Conservation (phyloP, 2,797 vertebrate genomes). For the Cheirogaleus major region DNA sequence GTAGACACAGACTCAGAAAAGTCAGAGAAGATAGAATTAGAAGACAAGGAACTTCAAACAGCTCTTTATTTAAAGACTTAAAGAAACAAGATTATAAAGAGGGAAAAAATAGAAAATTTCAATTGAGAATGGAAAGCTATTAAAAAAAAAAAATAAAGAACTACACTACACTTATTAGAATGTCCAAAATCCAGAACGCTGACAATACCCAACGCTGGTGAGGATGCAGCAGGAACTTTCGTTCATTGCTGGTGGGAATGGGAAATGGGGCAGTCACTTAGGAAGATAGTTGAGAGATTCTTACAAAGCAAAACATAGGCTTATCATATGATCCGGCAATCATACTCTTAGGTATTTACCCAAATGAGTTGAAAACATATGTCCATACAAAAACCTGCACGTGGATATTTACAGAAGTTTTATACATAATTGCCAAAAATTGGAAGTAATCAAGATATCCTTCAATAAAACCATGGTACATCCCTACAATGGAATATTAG, state of each 20-base stretch:
- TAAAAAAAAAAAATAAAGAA: neutral
- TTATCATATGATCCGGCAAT: too few relatives aligned
- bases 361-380: neutral
- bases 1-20: slow-evolving; percentile 2
- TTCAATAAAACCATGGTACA: neutral
- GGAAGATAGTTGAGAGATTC: neutral
- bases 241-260: neutral
- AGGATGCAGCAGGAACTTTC: neutral
- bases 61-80: neutral
- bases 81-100: neutral
- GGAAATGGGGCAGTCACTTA: neutral
- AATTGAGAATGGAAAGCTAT: neutral
- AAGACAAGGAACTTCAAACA: neutral
- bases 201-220: neutral
- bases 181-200: neutral
- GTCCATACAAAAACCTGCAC: neutral
- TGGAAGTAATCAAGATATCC: neutral
- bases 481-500: neutral
- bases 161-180: neutral
- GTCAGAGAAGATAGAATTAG: neutral
- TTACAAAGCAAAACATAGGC: neutral
- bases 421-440: neutral
- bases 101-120: neutral
- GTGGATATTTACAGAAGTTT: neutral
- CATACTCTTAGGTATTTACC: neutral